Conservation (phyloP, 1,140 invertebrate genomes). For the Akabosia matsudoensis region DNA sequence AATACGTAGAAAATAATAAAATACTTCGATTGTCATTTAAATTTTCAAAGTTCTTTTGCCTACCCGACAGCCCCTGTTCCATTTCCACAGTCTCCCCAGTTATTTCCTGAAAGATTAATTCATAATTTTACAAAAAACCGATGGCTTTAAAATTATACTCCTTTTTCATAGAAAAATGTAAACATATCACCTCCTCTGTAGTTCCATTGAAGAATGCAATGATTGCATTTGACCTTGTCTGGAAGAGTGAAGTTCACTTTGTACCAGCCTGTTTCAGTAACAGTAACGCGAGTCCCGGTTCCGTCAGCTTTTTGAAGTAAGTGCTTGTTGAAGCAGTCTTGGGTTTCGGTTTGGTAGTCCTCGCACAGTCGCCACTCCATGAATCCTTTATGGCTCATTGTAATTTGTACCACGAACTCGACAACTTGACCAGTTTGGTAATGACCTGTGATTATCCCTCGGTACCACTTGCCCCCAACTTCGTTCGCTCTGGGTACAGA, state of each 20-base stretch:
- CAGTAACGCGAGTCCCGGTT: neutral
- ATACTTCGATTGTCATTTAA: neutral
- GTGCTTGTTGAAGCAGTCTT: conserved; percentile 50
- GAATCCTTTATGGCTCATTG: conserved; percentile 52
- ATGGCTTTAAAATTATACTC: neutral
- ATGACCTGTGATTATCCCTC: conserved; percentile 49
- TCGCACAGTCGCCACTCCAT: conserved; percentile 47
- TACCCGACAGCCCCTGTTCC: neutral
- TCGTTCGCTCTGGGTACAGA: conserved; percentile 50
- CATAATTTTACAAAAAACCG: neutral
- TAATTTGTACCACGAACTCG: conserved; percentile 40
- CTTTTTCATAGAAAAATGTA: neutral
- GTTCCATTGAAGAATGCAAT: conserved; percentile 48
- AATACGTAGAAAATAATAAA: neutral
- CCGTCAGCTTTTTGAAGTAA: conserved; percentile 46
- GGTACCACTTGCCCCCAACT: conserved; percentile 49
- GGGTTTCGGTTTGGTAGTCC: conserved; percentile 44
- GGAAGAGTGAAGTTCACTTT: conserved; percentile 42
- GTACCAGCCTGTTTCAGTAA: conserved; percentile 6
- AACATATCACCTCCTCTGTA: conserved; percentile 42
- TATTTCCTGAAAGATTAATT: neutral
- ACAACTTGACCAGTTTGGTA: conserved; percentile 48
- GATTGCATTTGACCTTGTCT: conserved; percentile 41
- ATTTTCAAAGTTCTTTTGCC: neutral
- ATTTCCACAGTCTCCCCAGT: neutral